Base-by-base conservation (phyloP, 1,140 invertebrate species). In the Zaprionus camerounensis region DNA sequence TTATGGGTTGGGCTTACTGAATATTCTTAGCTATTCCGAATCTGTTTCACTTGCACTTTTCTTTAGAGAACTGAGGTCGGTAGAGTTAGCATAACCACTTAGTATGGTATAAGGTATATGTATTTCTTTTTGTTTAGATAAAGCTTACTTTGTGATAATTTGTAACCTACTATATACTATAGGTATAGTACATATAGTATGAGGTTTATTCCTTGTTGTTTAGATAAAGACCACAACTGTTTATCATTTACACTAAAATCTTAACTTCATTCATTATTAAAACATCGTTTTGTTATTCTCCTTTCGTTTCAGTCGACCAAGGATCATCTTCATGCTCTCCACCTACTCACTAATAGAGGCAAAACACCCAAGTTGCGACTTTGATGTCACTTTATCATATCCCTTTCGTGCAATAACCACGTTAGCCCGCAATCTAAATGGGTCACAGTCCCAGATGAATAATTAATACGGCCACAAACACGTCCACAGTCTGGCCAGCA, bases 371-470 rank as follows among this genome's bases (percentile, higher is more conserved):
- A 71, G 73, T 59, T 71, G 58, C 77, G 46, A 68, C 55, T 86
- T 77, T 62, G 68, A 62, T 69, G 75, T 71, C 65, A 78, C 62
- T 79, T 76, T 83, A 72, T 76, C 51, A 59, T 53, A 71, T 79
- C 68, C 75, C 78, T 69, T 71, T 87, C 56, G 65, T 71, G 58
- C 67, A 67, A 81, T 87, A 78, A 87, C 80, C 83, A 80, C 68
- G 71, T 82, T 76, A 68, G 53, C 68, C 84, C 80, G 71, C 77
- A 83, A 88, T 68, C 69, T 69, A 76, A 86, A 86, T 86, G 71
- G 69, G 74, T 69, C 78, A 71, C 84, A 83, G 76, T 78, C 57
- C 63, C 71, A 81, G 77, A 82, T 88, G 81, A 88, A 88, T 88
- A 88, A 84, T 88, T 88, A 88, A 88, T 90, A 57, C 9, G 61